Evolutionary conservation across 2,888 invertebrate genomes (phyloP).

Genomic region (Drosophila mimica): DNA sequence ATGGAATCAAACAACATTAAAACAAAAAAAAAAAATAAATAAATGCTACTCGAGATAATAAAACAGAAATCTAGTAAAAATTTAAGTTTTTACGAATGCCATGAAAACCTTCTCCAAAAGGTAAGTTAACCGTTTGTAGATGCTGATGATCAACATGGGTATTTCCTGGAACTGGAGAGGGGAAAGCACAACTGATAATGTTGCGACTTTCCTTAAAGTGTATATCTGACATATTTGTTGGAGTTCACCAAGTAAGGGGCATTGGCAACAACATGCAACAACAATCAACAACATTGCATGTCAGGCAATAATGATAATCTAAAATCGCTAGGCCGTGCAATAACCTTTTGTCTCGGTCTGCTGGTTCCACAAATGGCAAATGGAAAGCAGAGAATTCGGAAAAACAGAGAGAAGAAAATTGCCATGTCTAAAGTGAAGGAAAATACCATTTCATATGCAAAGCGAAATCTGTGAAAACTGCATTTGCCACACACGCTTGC

Average conservation of each 20-base stretch:
- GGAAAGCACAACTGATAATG: neutral
- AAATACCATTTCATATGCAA: conserved; percentile 39
- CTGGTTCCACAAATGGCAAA: neutral
- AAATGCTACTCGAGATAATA: neutral
- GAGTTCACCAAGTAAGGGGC: conserved; percentile 13
- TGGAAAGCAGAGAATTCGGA: conserved; percentile 20
- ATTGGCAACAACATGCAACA: conserved; percentile 26
- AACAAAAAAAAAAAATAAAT: conserved; percentile 8
- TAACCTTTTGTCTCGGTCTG: conserved; percentile 67
- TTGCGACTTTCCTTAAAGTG: neutral
- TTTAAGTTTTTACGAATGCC: neutral
- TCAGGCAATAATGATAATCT: conserved; percentile 69
- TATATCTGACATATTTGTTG: neutral
- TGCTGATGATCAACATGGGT: neutral
- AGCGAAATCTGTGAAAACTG: conserved; percentile 38
- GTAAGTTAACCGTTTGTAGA: neutral
- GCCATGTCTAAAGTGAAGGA: neutral
- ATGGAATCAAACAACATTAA: conserved; percentile 2
- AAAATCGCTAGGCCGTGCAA: conserved; percentile 69
- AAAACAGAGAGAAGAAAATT: conserved; percentile 4
- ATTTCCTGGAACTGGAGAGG: neutral
- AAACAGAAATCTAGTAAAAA: neutral
- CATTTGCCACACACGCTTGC: conserved; percentile 37
- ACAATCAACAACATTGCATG: conserved; percentile 59
- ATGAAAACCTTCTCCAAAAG: neutral